Evolutionary conservation across 2,113 vertebrate genomes (phyloP).

Genomic region (Neodon shergylaensis): DNA sequence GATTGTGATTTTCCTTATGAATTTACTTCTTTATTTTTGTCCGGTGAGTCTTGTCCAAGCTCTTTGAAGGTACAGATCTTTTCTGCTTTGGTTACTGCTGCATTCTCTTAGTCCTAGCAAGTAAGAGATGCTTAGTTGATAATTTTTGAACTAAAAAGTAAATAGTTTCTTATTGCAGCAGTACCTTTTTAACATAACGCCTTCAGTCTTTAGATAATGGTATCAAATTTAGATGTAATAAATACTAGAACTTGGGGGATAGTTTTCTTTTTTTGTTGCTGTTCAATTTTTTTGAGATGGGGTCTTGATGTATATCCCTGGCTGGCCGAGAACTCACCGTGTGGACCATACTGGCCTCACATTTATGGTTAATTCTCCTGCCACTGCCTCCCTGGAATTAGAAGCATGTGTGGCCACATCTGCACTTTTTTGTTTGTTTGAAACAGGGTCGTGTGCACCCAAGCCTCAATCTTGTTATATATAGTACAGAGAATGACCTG

Average conservation of each 20-base stretch:
- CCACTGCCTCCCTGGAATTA: neutral
- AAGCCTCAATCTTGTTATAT: neutral
- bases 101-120: neutral
- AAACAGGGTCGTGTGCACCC: neutral
- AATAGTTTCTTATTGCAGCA: neutral
- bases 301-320: neutral
- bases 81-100: neutral
- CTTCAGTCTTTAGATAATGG: neutral
- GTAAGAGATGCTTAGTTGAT: neutral
- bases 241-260: neutral
- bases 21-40: constrained; percentile 7
- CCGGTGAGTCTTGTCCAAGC: neutral
- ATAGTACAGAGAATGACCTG: neutral
- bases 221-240: constrained; percentile 3
- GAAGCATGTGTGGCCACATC: neutral
- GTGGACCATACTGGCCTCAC: neutral
- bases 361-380: neutral
- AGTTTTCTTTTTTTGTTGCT: neutral
- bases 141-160: neutral
- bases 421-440: neutral
- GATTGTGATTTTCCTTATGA: neutral
- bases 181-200: neutral
- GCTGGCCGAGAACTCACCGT: neutral
- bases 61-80: neutral
- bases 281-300: neutral